A percentile compares a stretch with the other conserved stretches of the same genome.
Evolutionary conservation across 2,113 vertebrate species (phyloP).

Genomic region (Phasianus colchicus): DNA sequence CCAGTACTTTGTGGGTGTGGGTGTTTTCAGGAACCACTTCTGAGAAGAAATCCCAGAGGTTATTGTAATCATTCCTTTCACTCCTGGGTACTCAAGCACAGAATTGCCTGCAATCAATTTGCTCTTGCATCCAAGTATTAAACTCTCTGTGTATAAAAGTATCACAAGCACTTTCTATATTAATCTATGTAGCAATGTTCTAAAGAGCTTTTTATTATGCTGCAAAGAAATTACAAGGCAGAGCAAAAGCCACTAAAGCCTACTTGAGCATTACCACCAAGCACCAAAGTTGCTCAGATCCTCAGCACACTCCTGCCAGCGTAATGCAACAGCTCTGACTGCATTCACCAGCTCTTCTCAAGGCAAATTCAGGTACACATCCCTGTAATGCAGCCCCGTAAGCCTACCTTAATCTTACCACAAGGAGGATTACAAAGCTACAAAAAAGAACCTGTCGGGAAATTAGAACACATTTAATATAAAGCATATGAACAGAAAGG

Average conservation of each 20-base stretch:
- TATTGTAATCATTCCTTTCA: constrained; percentile 75
- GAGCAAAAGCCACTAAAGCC: constrained; percentile 68
- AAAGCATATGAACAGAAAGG: constrained; percentile 19
- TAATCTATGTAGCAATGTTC: constrained; percentile 74
- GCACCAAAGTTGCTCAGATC: neutral
- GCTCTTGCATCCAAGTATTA: constrained; percentile 74
- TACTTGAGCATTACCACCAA: constrained; percentile 62
- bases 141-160: constrained; percentile 74
- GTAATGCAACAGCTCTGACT: neutral
- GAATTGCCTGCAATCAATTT: constrained; percentile 81
- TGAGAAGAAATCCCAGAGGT: constrained; percentile 75
- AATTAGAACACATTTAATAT: constrained; percentile 46
- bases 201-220: constrained; percentile 77
- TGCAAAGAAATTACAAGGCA: constrained; percentile 74
- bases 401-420: constrained; percentile 46
- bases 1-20: constrained; percentile 49
- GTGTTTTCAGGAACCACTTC: constrained; percentile 69
- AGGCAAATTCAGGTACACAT: neutral
- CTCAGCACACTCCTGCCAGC: neutral
- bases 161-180: constrained; percentile 78
- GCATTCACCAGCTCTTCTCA: neutral
- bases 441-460: constrained; percentile 23
- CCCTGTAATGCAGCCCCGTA: neutral
- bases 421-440: constrained; percentile 62
- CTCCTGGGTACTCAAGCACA: constrained; percentile 75